Evolutionary conservation across 2,888 invertebrate species (phyloP), one percentile per base, ranked within the genome.

Genomic region (Eupeodes latifasciatus): DNA sequence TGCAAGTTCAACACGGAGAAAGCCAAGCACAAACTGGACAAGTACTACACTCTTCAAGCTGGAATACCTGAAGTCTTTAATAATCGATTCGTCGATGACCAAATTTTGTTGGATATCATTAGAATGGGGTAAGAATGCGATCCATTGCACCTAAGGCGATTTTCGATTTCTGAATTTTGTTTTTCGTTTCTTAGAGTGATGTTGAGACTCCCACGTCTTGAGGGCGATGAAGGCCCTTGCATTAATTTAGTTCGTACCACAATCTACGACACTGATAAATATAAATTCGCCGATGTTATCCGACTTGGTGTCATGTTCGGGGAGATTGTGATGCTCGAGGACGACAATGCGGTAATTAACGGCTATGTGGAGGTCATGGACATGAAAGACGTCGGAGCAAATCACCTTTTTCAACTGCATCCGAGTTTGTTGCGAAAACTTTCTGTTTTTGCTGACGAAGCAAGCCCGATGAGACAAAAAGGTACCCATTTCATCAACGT

Each of bases 271-370:
- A 94, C 95, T 0, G 92, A 93, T 7, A 93, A 94, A 90, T 94
- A 93, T 81, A 94, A 94, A 81, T 93, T 95, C 76, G 90, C 94
- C 44, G 95, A 95, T 88, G 91, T 96, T 14, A 93, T 96, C 67
- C 95, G 95, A 90, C 94, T 95, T 2, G 94, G 95, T 11, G 94
- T 95, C 66, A 95, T 96, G 95, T 94, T 96, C 55, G 94, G 94
- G 27, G 96, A 96, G 91, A 95, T 96, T 82, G 93, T 95, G 91
- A 92, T 96, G 92, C 92, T 95, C 27, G 96, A 96, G 91, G 96
- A 96, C 91, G 96, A 96, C 90, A 95, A 95, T 90, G 94, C 94
- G 12, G 93, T 94, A 12, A 93, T 95, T 11, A 93, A 94, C 89
- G 95, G 95, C 40, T 94, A 92, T 80, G 88, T 95, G 49, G 94